Base-by-base conservation (phyloP, 2,888 invertebrate species). In the Digitonthophagus gazella region DNA sequence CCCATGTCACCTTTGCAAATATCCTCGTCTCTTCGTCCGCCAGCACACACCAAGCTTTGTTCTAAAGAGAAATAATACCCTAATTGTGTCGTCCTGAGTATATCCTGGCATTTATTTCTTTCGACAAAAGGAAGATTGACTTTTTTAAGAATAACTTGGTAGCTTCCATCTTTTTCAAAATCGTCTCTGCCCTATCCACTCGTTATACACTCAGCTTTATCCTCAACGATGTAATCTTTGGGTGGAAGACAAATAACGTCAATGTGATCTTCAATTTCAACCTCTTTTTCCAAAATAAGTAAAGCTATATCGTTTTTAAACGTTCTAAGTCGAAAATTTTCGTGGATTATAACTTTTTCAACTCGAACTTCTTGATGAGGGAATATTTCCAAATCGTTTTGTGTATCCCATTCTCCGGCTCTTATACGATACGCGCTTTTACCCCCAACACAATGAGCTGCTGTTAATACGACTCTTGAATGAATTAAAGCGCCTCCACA, bases 351-450 rank as follows among this genome's bases (percentile, higher is more conserved):
- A 0, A 87, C 82, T 28, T 85, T 81, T 2, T 78, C 72, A 0
- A 88, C 89, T 0, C 77, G 72, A 28, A 88, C 83, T 77, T 93
- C 93, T 78, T 91, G 90, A 74, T 87, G 88, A 0, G 88, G 88
- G 66, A 87, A 85, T 5, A 90, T 83, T 79, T 94, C 94, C 58
- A 88, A 88, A 0, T 83, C 84, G 0, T 91, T 91, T 81, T 93
- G 92, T 0, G 93, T 91, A 82, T 94, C 93, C 93, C 94, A 94
- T 80, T 94, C 94, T 0, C 94, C 94, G 0, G 91, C 90, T 2
- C 93, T 84, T 1, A 89, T 83, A 74, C 84, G 85, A 28, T 65
- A 70, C 67, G 65, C 28, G n/a, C 54, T 54, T 18, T 65, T 55
- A 78, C 82, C 82, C 61, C 76, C 69, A 4, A 91, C 88, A 74